These are phyloP conservation scores for Caenorhabditis zanzibari DNA, from an alignment of 2,888 invertebrate genomes.

Conservation along the genomic window DNA sequence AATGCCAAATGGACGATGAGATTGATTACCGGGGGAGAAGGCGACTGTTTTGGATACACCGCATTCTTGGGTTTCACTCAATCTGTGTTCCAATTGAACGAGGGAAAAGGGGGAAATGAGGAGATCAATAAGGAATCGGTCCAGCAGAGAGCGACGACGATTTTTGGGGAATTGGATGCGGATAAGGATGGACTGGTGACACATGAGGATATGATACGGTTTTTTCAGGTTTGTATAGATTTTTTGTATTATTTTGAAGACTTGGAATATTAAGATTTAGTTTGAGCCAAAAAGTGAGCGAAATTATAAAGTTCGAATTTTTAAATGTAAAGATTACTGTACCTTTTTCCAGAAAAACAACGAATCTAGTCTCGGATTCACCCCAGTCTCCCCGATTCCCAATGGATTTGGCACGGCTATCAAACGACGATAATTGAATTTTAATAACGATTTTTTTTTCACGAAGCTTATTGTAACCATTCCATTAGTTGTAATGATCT, in stretches of 20 bases:
- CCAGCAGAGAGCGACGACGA: conserved; percentile 71
- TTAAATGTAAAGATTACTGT: too few relatives aligned
- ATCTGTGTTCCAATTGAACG: conserved; percentile 76
- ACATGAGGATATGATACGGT: conserved; percentile 69
- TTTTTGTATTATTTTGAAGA: too few relatives aligned
- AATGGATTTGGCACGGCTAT: conserved; percentile 44
- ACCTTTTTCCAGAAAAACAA: conserved; percentile 42
- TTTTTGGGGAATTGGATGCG: conserved; percentile 72
- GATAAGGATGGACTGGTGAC: conserved; percentile 73
- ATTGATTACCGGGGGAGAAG: conserved; percentile 75
- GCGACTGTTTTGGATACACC: conserved; percentile 69
- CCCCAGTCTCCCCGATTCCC: conserved; percentile 52
- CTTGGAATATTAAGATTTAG: too few relatives aligned
- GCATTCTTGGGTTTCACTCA: conserved; percentile 79
- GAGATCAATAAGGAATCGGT: conserved; percentile 69
- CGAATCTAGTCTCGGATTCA: conserved; percentile 56
- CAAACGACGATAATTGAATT: conserved; percentile 11
- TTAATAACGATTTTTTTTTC: too few relatives aligned
- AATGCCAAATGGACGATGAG: conserved; percentile 80
- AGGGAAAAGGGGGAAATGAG: conserved; percentile 61
- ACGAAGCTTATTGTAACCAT: not conserved
- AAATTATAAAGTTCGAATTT: too few relatives aligned
- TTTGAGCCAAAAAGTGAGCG: too few relatives aligned
- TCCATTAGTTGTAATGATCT: not conserved
- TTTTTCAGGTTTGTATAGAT: conserved; percentile 59